Base-by-base conservation (phyloP, 2,113 vertebrate genomes). In the Bagarius yarrelli region DNA sequence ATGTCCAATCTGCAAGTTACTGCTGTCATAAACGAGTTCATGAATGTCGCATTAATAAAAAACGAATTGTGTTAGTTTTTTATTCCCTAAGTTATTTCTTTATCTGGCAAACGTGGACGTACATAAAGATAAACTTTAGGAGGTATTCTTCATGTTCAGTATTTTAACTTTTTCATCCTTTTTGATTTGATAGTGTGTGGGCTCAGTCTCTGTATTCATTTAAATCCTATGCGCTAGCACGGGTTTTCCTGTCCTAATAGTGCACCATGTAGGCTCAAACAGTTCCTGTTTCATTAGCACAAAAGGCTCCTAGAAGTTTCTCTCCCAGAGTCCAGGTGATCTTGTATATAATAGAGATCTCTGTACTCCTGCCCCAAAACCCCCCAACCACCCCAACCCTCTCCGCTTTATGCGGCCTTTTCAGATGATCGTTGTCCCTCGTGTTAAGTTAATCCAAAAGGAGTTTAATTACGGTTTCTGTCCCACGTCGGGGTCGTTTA, bases 401-500 rank as follows among this genome's bases (percentile, higher is more conserved):
- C n/a, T n/a, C 85, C 84, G 86, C 84, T 84, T 90, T 91, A 90
- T 91, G 89, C 83, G 81, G 74, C 84, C 91, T 89, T 92, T 90
- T 91, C 78, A 91, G 88, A 87, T 87, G 86, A 87, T 88, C 86
- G 63, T 82, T 85, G 88, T 82, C 81, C 75, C 78, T 79, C 79
- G 76, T 86, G 85, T 88, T 87, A 85, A 86, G 60, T 77, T 90
- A 86, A 88, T 93, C 91, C 90, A 91, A 94, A 91, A 89, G 89
- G 88, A 94, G 90, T 94, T 94, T 93, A 94, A 94, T 94, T 94
- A 92, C 93, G 89, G 90, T 93, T 93, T 92, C 85, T 92, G 93
- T 93, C 92, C 91, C 92, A 93, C 93, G 90, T 94, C 83, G 88
- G 88, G 88, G 89, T 89, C 90, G 91, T 91, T 93, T 94, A 90